Evolutionary conservation across 64 coral and sea anemone genomes (phyloP).

Genomic region (Exaiptasia diaphana): DNA sequence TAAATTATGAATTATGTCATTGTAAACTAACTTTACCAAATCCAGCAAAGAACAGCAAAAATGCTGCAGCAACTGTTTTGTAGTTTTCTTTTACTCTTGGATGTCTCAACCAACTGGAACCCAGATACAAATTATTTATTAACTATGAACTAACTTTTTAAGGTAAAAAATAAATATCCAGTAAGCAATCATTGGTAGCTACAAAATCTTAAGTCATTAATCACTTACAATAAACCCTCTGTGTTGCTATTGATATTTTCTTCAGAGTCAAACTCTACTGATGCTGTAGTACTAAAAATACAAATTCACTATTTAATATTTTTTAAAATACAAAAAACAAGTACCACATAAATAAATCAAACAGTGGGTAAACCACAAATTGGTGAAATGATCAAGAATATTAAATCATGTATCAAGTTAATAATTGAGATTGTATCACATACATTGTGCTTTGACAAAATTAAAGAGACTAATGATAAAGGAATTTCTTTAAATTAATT

Average conservation of each 20-base stretch:
- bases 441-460: no score
- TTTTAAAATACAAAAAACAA: not conserved
- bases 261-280: constrained; percentile 72
- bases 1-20: no score
- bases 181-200: no score
- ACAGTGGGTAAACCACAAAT: no score
- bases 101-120: constrained; percentile 80
- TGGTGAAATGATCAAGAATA: no score
- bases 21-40: constrained; percentile 68
- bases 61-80: constrained; percentile 91
- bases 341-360: no score
- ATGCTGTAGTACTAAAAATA: constrained; percentile 42
- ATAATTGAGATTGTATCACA: no score
- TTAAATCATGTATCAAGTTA: no score
- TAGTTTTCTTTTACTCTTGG: constrained; percentile 92
- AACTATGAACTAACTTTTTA: not conserved
- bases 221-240: constrained; percentile 79
- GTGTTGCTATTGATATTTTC: constrained; percentile 66
- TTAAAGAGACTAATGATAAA: no score
- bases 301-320: not conserved
- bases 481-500: no score
- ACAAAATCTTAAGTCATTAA: no score
- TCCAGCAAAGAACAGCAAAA: constrained; percentile 80
- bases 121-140: not conserved
- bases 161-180: no score